Evolutionary conservation across 1,140 invertebrate genomes (phyloP).

Genomic region (Ditylenchus dipsaci): DNA sequence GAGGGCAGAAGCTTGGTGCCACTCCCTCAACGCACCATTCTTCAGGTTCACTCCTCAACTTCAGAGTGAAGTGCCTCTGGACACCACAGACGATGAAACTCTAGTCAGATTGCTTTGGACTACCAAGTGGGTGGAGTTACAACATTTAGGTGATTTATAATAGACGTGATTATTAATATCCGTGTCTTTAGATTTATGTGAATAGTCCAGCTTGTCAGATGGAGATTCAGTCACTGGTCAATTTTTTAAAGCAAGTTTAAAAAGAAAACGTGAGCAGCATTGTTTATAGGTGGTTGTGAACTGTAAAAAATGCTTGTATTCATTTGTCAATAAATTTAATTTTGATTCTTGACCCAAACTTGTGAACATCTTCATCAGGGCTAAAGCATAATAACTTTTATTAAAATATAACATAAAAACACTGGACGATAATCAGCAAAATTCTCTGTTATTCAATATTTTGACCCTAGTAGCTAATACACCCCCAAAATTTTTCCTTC

Average conservation of each 20-base stretch:
- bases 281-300: too few relatives aligned
- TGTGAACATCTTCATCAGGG: too few relatives aligned
- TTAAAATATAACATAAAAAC: too few relatives aligned
- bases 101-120: conserved; percentile 26
- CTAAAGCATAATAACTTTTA: too few relatives aligned
- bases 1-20: conserved; percentile 9
- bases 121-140: conserved; percentile 13
- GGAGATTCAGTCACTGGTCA: not conserved
- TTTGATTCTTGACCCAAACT: too few relatives aligned
- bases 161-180: not conserved
- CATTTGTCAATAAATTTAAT: too few relatives aligned
- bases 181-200: conserved; percentile 1
- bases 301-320: too few relatives aligned
- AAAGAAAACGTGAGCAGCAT: too few relatives aligned
- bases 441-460: too few relatives aligned
- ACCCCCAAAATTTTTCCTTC: too few relatives aligned
- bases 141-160: not conserved
- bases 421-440: too few relatives aligned
- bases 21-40: conserved; percentile 21
- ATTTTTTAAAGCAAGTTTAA: not conserved
- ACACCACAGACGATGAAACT: conserved; percentile 16
- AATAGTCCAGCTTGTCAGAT: not conserved
- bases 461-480: too few relatives aligned
- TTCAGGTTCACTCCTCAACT: conserved; percentile 32
- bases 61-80: conserved; percentile 22